Percentiles rank a stretch among this genome's conserved stretches.
Evolutionary conservation across 2,113 vertebrate genomes (phyloP).

Genomic region (Clinocottus analis): DNA sequence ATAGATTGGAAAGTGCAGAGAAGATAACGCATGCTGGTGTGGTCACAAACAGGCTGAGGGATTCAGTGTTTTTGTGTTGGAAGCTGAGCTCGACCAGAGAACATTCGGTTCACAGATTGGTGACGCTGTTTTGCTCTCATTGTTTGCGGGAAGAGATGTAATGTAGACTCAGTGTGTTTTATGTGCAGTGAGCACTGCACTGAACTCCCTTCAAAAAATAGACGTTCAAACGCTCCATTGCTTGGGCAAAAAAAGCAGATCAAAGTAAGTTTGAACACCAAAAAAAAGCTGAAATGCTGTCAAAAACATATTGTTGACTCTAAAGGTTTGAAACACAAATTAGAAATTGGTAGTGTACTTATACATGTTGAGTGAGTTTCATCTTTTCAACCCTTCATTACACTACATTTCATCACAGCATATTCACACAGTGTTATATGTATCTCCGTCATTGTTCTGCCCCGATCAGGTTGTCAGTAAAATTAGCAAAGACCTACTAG

Average conservation of each 20-base stretch:
- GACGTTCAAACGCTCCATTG: not conserved
- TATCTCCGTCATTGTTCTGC: slow-evolving; percentile 3
- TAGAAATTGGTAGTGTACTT: not conserved
- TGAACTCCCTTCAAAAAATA: not conserved
- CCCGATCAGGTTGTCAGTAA: slow-evolving; percentile 16
- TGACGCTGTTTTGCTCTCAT: not conserved
- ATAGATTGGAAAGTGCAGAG: not conserved
- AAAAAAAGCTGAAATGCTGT: not conserved
- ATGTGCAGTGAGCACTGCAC: not conserved
- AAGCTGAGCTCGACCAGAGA: not conserved
- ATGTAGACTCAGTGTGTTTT: not conserved
- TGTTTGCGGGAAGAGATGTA: not conserved
- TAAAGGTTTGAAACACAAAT: not conserved
- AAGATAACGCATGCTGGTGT: not conserved
- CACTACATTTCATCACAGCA: not conserved
- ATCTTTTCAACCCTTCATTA: slow-evolving; percentile 6
- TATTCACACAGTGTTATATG: not conserved
- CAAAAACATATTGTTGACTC: not conserved
- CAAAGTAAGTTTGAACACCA: not conserved
- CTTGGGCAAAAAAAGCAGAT: not conserved
- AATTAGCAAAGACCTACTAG: slow-evolving; percentile 30
- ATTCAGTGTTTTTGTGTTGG: not conserved
- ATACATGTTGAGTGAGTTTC: not conserved
- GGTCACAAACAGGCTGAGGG: not conserved
- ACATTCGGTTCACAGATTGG: no score